A percentile compares a stretch with the other conserved stretches of the same genome.
These are phyloP conservation scores for Macropis europaea DNA, from an alignment of 2,888 invertebrate species.

Conservation along the genomic window DNA sequence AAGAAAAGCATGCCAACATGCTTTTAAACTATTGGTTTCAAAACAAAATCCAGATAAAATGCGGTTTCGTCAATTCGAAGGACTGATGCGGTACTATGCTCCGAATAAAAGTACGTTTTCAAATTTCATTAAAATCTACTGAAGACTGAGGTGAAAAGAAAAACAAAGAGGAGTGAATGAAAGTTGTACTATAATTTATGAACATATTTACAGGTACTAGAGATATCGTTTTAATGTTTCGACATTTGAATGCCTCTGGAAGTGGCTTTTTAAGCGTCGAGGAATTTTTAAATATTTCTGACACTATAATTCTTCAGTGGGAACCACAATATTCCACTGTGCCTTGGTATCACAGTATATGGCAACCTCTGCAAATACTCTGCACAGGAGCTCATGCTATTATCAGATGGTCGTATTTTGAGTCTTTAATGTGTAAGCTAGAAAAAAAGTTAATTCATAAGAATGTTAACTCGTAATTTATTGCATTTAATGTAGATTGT, in stretches of 20 bases:
- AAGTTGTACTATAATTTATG: background rate
- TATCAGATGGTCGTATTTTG: constrained; percentile 88
- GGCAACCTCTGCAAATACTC: constrained; percentile 83
- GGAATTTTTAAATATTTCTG: constrained; percentile 88
- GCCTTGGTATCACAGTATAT: constrained; percentile 87
- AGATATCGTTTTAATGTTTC: constrained; percentile 90
- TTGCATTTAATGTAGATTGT: background rate
- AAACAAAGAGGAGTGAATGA: background rate
- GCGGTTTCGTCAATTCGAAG: constrained; percentile 88
- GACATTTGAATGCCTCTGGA: constrained; percentile 86
- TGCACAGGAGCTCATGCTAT: constrained; percentile 83
- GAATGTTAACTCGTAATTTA: background rate
- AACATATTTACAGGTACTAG: constrained; percentile 81
- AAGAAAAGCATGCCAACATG: constrained; percentile 89
- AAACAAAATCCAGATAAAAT: constrained; percentile 86
- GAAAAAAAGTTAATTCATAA: background rate
- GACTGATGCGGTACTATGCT: constrained; percentile 89
- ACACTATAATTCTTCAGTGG: constrained; percentile 88
- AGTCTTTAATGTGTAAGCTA: constrained; percentile 86
- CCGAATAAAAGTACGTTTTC: constrained; percentile 85
- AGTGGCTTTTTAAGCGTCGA: constrained; percentile 85
- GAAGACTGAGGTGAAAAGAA: background rate
- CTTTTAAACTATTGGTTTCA: constrained; percentile 90
- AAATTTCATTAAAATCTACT: constrained; percentile 2
- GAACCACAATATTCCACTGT: constrained; percentile 85